Conservation (phyloP, 2,888 invertebrate genomes). For the Keiferia lycopersicella region DNA sequence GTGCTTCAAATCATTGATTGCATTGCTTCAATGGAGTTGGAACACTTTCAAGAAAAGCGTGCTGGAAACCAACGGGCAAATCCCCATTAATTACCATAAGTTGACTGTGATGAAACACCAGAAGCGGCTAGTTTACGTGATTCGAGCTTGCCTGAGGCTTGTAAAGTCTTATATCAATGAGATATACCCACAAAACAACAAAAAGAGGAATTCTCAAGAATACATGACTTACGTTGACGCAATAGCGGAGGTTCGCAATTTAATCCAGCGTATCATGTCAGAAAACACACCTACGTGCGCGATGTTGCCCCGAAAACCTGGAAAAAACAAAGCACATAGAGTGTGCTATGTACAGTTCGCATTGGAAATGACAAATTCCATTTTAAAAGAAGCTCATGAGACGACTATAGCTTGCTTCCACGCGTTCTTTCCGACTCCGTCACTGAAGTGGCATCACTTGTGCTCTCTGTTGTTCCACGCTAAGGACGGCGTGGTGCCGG, state of each 20-base stretch:
- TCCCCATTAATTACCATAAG: conserved; percentile 75
- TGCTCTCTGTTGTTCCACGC: conserved; percentile 89
- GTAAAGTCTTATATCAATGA: conserved; percentile 93
- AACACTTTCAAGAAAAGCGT: conserved; percentile 84
- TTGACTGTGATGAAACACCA: conserved; percentile 84
- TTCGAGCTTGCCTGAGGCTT: conserved; percentile 90
- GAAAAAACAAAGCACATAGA: conserved; percentile 66
- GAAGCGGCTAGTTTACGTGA: conserved; percentile 92
- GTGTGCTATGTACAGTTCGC: conserved; percentile 74
- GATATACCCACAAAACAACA: conserved; percentile 90
- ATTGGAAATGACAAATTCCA: conserved; percentile 84
- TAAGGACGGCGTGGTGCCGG: conserved; percentile 72
- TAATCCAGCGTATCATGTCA: conserved; percentile 91
- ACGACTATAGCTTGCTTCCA: conserved; percentile 96
- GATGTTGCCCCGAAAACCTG: conserved; percentile 59
- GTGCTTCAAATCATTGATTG: conserved; percentile 92
- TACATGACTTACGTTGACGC: conserved; percentile 91
- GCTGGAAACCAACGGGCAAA: conserved; percentile 64
- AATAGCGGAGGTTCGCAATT: conserved; percentile 90
- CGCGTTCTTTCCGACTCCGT: conserved; percentile 97
- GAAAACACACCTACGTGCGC: conserved; percentile 79
- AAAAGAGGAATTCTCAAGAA: conserved; percentile 77
- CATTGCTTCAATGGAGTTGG: conserved; percentile 96
- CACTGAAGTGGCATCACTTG: conserved; percentile 95
- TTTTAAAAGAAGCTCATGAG: conserved; percentile 93